A percentile compares a stretch with the other conserved stretches of the same genome.
phyloP scores from a whole-genome alignment of 2,113 vertebrate genomes.

The Pseudorhombus dupliciocellatus region DNA sequence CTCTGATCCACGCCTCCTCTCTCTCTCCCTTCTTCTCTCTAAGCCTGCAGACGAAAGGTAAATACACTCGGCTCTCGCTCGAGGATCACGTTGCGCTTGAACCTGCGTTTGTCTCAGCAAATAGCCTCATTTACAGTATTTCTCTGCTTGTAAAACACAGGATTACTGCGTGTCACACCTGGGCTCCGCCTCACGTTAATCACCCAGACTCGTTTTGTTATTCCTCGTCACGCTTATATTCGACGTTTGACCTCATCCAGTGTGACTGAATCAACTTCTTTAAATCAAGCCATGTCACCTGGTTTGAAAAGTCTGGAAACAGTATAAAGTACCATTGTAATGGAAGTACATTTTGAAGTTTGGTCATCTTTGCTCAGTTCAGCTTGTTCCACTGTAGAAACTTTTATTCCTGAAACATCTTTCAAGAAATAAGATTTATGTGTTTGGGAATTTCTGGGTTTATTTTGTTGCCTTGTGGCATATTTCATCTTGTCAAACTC shows the following conservation, averaged over 20 bases:
- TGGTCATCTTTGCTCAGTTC: not conserved
- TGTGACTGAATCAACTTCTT: not conserved
- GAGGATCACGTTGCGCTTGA: no score
- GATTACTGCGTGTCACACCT: slow-evolving; percentile 26
- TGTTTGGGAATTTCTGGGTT: not conserved
- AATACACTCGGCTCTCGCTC: slow-evolving; percentile 30
- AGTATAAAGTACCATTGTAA: not conserved
- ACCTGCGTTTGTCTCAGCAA: slow-evolving; percentile 19
- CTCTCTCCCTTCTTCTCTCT: slow-evolving; percentile 35
- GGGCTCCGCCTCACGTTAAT: slow-evolving; percentile 19
- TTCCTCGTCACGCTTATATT: slow-evolving; percentile 21
- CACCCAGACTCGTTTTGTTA: not conserved
- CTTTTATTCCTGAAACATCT: not conserved
- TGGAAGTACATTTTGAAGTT: not conserved
- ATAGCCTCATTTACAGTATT: slow-evolving; percentile 12
- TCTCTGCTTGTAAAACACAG: slow-evolving; percentile 12
- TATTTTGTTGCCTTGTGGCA: not conserved
- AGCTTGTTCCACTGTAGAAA: not conserved
- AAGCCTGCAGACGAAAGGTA: slow-evolving; percentile 65
- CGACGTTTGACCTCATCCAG: slow-evolving; percentile 12
- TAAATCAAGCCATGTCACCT: not conserved
- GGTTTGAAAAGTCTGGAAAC: no score
- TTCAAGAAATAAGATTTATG: not conserved
- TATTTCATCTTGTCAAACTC: not conserved
- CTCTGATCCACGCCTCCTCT: slow-evolving; percentile 18